A percentile compares a stretch with the other conserved stretches of the same genome.
These are phyloP conservation scores for Archocentrus centrarchus DNA, from an alignment of 2,113 vertebrate species.

Conservation along the genomic window DNA sequence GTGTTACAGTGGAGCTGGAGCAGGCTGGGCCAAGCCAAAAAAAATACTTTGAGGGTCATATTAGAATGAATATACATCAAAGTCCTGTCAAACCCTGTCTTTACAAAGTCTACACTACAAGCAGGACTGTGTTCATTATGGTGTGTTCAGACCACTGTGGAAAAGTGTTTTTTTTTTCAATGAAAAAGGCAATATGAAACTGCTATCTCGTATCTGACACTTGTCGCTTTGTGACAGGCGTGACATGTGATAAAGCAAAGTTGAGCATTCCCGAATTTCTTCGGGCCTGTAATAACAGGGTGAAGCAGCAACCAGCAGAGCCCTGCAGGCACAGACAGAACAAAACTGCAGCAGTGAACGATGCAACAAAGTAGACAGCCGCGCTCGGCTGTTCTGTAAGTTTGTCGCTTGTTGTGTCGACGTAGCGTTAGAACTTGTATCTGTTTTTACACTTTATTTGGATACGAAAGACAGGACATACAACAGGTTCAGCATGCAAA, in stretches of 20 bases:
- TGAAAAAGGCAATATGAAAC: background rate
- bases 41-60: background rate
- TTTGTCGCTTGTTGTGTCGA: background rate
- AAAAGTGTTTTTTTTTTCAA: background rate
- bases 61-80: background rate
- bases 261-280: background rate
- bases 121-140: background rate
- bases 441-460: background rate
- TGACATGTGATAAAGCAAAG: conserved; percentile 5
- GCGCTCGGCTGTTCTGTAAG: background rate
- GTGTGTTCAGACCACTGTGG: background rate
- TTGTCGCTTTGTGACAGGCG: background rate
- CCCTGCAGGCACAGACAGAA: background rate
- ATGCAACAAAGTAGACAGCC: background rate
- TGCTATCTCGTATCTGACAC: background rate
- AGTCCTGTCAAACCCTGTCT: background rate
- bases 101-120: background rate
- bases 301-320: background rate
- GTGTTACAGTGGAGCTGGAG: background rate
- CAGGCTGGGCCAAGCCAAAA: background rate
- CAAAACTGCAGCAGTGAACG: background rate
- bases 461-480: background rate
- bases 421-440: background rate
- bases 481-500: background rate
- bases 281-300: background rate